These are phyloP conservation scores for Phenganax stokvisi DNA, from an alignment of 92 coral and sea anemone genomes.

Conservation along the genomic window DNA sequence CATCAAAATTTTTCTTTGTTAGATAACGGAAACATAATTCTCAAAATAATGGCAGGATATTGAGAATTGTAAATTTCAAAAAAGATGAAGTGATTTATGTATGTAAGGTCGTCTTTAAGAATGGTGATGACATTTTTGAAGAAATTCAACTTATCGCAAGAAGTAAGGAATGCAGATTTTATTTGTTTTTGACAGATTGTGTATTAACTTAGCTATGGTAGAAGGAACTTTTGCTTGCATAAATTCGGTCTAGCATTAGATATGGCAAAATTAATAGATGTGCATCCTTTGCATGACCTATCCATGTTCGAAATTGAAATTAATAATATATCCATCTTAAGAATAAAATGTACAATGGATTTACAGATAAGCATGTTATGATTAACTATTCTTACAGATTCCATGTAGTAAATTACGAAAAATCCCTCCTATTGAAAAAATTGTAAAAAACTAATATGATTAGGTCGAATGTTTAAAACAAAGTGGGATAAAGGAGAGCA, in stretches of 20 bases:
- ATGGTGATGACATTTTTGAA: background rate
- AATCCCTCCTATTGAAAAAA: too few species aligned
- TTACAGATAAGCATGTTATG: too few species aligned
- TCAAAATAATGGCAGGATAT: background rate
- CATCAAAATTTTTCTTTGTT: background rate
- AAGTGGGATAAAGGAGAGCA: too few species aligned
- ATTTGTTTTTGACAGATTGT: background rate
- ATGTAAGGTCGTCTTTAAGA: background rate
- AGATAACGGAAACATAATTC: background rate
- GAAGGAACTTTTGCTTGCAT: background rate
- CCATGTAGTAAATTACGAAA: too few species aligned
- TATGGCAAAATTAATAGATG: background rate
- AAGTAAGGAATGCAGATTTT: background rate
- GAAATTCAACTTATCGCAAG: background rate
- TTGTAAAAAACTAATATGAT: too few species aligned
- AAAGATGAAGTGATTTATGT: background rate
- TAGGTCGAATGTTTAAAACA: too few species aligned
- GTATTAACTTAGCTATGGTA: background rate
- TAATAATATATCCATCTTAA: too few species aligned
- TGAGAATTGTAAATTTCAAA: slow-evolving; percentile 4
- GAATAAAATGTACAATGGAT: too few species aligned
- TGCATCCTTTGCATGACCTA: background rate
- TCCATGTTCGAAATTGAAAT: too few species aligned
- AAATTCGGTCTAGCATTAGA: background rate
- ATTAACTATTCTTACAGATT: too few species aligned